Percentiles rank a stretch among this genome's conserved stretches.
Conservation (phyloP, 1,140 invertebrate species). For the Cydia fagiglandana region DNA sequence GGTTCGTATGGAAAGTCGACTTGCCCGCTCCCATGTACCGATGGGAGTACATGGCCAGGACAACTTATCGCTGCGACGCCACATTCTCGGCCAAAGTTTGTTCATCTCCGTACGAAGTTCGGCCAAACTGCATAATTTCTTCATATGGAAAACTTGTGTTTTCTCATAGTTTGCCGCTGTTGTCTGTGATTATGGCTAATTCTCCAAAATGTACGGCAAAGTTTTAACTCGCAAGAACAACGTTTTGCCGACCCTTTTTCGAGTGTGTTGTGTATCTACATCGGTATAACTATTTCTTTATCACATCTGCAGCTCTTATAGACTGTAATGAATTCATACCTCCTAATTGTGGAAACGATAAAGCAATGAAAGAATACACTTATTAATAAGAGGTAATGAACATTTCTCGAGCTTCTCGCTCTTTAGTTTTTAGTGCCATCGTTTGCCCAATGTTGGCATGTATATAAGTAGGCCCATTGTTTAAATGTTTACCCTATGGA, state of each 20-base stretch:
- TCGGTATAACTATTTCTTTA: neutral
- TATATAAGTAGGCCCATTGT: too few species aligned
- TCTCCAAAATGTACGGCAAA: neutral
- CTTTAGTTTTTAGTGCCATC: too few species aligned
- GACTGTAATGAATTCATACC: too few species aligned
- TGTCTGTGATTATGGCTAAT: slow-evolving; percentile 33
- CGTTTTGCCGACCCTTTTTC: neutral
- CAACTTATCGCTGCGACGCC: slow-evolving; percentile 21
- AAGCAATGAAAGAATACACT: too few species aligned
- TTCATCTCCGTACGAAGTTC: slow-evolving; percentile 35
- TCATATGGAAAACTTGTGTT: slow-evolving; percentile 41
- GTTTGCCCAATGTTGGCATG: too few species aligned
- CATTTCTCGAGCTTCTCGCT: too few species aligned
- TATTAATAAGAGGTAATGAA: too few species aligned
- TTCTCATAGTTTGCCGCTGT: slow-evolving; percentile 33
- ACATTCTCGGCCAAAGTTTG: slow-evolving; percentile 40
- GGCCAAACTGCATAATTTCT: slow-evolving; percentile 40
- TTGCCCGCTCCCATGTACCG: neutral
- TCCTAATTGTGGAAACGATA: too few species aligned
- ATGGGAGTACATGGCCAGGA: neutral
- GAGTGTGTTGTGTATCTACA: too few species aligned
- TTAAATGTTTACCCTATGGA: too few species aligned
- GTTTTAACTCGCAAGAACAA: neutral
- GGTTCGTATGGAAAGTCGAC: neutral
- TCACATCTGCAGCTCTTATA: neutral